Conservation (phyloP, 2,113 vertebrate species). For the Erythrocebus patas region DNA sequence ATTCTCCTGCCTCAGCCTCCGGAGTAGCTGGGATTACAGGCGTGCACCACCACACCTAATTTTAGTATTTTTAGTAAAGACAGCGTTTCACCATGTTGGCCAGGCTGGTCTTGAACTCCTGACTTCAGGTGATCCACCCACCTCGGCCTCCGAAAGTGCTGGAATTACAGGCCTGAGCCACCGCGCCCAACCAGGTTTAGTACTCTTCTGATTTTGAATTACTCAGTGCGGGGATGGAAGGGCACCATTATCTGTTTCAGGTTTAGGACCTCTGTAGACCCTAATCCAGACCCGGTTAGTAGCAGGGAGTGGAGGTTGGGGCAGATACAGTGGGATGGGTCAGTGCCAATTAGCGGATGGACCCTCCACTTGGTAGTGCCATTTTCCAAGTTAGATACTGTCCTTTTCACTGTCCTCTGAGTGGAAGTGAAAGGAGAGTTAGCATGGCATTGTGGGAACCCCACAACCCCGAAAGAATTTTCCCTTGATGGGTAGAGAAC, state of each 20-base stretch:
- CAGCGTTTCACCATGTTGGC: no score
- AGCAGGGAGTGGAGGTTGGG: neutral
- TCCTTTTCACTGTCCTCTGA: neutral
- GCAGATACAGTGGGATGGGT: fast-evolving
- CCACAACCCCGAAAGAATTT: neutral
- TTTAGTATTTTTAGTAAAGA: no score
- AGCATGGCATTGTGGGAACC: neutral
- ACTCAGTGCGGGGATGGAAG: fast-evolving
- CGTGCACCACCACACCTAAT: no score
- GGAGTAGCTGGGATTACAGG: no score
- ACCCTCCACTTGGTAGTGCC: no score
- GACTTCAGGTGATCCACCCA: no score
- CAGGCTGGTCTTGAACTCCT: no score
- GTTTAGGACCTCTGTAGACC: neutral
- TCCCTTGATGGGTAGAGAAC: neutral
- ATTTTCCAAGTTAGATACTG: neutral
- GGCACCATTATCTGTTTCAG: neutral
- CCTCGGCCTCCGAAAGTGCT: no score
- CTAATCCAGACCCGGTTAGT: neutral
- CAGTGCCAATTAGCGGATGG: fast-evolving
- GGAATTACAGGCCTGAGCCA: no score
- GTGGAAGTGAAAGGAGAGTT: neutral
- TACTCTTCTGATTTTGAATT: neutral
- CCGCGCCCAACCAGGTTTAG: neutral
- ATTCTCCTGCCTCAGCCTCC: no score